Conservation (phyloP, 35 echinoderm and acorn worm genomes). For the Hemicentrotus pulcherrimus region DNA sequence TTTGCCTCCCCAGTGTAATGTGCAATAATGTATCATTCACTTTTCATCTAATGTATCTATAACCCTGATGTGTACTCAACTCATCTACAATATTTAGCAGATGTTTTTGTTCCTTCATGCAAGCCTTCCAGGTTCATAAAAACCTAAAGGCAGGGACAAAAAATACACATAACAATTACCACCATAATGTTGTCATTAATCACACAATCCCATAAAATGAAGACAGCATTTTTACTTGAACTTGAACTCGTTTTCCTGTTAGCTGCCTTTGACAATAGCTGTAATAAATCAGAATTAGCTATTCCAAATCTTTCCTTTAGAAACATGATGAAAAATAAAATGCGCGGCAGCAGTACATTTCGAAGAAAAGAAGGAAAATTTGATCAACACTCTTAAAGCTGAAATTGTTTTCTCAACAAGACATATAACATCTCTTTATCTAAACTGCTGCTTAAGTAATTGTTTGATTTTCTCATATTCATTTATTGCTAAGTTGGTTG, state of each 20-base stretch:
- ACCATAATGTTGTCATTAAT: neutral
- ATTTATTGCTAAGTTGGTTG: no score
- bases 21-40: neutral
- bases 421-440: no score
- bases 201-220: neutral
- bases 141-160: neutral
- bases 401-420: no score
- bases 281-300: constrained; percentile 19
- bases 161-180: neutral
- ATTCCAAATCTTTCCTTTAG: neutral
- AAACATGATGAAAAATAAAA: neutral
- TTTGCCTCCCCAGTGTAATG: neutral
- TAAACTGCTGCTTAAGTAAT: no score
- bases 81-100: neutral
- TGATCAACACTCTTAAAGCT: neutral
- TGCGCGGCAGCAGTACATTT: neutral
- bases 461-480: no score
- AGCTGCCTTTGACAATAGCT: neutral
- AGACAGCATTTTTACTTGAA: neutral
- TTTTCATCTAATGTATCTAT: neutral
- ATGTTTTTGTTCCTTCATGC: neutral
- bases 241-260: neutral
- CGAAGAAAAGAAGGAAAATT: neutral
- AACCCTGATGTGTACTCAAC: neutral
- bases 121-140: no score